Evolutionary conservation across 2,113 vertebrate species (phyloP), one percentile per base, ranked within the genome.

Genomic region (Anoura caudifer): DNA sequence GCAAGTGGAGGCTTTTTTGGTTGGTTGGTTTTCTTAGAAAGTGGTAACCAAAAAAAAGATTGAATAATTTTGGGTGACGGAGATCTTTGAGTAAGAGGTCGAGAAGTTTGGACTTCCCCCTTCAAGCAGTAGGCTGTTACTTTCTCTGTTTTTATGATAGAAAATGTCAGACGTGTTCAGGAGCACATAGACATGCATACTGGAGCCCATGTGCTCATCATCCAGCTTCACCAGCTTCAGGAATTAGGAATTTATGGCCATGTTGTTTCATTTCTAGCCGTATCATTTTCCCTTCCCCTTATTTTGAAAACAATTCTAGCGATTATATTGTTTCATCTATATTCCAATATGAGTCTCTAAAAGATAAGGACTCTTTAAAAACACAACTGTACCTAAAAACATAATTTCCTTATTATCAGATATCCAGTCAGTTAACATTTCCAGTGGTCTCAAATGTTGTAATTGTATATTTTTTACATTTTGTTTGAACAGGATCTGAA

Each of bases 391-490:
- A 47, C 33, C 70, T 76, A 88, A 88, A 80, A 73, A n/a, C 45
- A 41, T 72, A 86, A 69, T 63, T 93, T 87, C 16, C 36, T 81
- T 80, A 17, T 28, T 56, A 59, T 75, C 26, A 94, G 26, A 36
- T 95, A 77, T 22, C 16, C 13, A 80, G 22, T 67, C 33, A 70
- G 0, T 88, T 95, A 50, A 84, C 16, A 69, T 80, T 95, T 96
- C 47, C 2, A 76, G 6, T 67, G 61, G 9, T 91, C 26, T 95
- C 10, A 91, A 31, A 56, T 87, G 36, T 93, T 47, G 13, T 59
- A 63, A 69, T 87, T 95, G n/a, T 52, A 22, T 82, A 28, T 45
- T 90, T 90, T 84, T 93, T 65, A 59, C 2, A 94, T 67, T 90
- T 92, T 76, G 45, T 86, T 85, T 92, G 50, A 76, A 13, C 76